A percentile compares a stretch with the other conserved stretches of the same genome.
phyloP scores from a whole-genome alignment of 2,888 invertebrate species.

The Drosophila heteroneura region DNA sequence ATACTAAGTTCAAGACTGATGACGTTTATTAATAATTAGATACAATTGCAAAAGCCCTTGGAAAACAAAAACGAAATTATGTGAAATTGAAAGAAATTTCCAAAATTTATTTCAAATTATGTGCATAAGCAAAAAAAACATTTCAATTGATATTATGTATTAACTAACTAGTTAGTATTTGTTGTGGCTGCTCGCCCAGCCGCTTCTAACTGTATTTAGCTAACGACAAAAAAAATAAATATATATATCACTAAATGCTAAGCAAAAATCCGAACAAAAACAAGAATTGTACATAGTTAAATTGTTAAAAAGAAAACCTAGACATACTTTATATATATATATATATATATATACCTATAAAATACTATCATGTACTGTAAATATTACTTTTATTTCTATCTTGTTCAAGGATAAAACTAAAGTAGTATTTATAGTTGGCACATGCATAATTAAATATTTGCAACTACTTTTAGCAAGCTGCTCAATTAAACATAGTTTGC shows the following conservation, averaged over 20 bases:
- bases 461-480: constrained; percentile 27
- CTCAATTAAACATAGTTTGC: constrained; percentile 32
- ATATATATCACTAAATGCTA: constrained; percentile 69
- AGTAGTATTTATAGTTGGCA: constrained; percentile 21
- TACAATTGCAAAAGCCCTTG: constrained; percentile 46
- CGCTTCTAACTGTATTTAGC: constrained; percentile 40
- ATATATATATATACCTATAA: constrained; percentile 27
- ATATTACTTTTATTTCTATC: constrained; percentile 4
- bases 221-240: constrained; percentile 1
- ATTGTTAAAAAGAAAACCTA: constrained; percentile 51
- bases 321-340: constrained; percentile 25
- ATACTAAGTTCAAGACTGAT: constrained; percentile 84
- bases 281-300: constrained; percentile 56
- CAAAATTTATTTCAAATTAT: constrained; percentile 56
- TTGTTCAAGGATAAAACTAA: constrained; percentile 13
- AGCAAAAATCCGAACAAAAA: constrained; percentile 48
- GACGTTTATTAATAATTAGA: constrained; percentile 81
- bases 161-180: constrained; percentile 46
- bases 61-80: constrained; percentile 28
- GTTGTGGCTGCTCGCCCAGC: constrained; percentile 49
- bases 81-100: constrained; percentile 48
- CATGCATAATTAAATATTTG: constrained; percentile 18
- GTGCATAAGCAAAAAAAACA: constrained; percentile 28
- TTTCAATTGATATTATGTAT: constrained; percentile 58
- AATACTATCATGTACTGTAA: constrained; percentile 8